Evolutionary conservation across 2,888 invertebrate species (phyloP), one percentile per base, ranked within the genome.

Genomic region (Hymenopus coronatus): DNA sequence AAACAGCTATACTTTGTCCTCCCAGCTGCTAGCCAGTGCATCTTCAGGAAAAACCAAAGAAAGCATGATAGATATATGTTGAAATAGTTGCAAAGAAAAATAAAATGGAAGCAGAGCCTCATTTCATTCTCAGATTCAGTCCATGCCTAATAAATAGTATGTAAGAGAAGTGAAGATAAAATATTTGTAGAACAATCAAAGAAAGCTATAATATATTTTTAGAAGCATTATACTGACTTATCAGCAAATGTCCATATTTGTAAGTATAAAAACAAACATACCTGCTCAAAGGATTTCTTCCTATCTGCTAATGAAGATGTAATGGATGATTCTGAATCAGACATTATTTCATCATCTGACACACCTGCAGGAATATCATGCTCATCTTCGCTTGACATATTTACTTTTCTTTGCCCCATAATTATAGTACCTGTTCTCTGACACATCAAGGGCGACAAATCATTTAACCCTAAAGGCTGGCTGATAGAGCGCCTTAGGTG

Each of bases 381-480:
- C 91, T 95, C 95, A 91, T 95, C 95, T 91, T 95, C 95, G 91
- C 94, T 94, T 81, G 94, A 92, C 85, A 94, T 93, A 89, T 93
- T 92, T 92, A 86, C 28, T 15, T 86, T 85, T 20, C 83, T 83
- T 8, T 83, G 84, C 12, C 84, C 82, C 25, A 87, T 3, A 14
- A 88, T 83, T 6, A 87, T 83, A 46, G 83, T 85, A 20, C 90
- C 85, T 90, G 94, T 93, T 93, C 94, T 94, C 89, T 94, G 93
- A 91, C 94, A 93, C 94, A 95, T 94, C 90, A 95, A 91, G 27
- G 95, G 95, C 89, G 95, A 95, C 91, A 95, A 92, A 92, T 95
- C 95, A 92, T 95, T 95, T 91, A 95, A 94, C 92, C 95, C 95
- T 91, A 95, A 92, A 90, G 96, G 96, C 92, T 96, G 96, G 92